Conservation (phyloP, 2,113 vertebrate genomes). For the Macrotus californicus region DNA sequence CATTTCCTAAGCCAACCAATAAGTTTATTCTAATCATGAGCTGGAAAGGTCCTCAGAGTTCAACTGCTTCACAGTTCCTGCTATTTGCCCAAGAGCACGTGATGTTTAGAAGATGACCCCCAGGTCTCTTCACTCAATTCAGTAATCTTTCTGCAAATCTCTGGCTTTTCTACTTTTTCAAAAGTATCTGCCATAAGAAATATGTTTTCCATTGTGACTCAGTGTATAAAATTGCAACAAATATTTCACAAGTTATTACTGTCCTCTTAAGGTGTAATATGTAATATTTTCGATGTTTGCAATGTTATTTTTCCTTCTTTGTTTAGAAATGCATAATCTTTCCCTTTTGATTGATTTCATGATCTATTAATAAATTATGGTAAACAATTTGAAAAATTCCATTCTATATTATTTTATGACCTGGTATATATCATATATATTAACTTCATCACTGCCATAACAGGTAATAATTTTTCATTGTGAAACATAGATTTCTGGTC, state of each 20-base stretch:
- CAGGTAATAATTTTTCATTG: not conserved
- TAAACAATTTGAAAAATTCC: not conserved
- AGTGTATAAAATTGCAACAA: not conserved
- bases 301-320: not conserved
- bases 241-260: not conserved
- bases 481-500: not conserved
- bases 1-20: not conserved
- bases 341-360: not conserved
- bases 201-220: not conserved
- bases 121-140: not conserved
- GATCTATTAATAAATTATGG: not conserved
- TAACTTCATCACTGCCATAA: not conserved
- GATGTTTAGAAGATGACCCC: not conserved
- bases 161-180: not conserved
- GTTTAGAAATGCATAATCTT: not conserved
- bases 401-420: not conserved
- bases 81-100: not conserved
- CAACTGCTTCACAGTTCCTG: not conserved
- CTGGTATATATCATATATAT: not conserved
- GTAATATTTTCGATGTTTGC: not conserved
- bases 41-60: not conserved
- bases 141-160: not conserved
- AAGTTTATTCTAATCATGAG: not conserved
- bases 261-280: not conserved
- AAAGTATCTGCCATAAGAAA: not conserved